Conservation (phyloP, 2,113 vertebrate genomes). For the sheep (Ovis aries) region DNA sequence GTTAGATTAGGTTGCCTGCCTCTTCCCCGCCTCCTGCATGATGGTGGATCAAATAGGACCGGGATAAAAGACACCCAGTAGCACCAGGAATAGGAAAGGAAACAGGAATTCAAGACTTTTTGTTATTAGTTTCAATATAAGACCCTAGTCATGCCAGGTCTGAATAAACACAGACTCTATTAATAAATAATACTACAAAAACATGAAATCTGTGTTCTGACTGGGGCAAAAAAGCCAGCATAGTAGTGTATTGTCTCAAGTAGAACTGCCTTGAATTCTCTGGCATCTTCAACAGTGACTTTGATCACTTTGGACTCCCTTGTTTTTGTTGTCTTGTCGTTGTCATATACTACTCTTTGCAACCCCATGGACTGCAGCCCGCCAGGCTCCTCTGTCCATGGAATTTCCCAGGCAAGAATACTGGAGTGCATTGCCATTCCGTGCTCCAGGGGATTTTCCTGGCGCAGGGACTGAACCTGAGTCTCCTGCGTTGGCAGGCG, state of each 20-base stretch:
- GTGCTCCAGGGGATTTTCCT: background rate
- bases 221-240: background rate
- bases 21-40: background rate
- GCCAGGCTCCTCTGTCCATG: background rate
- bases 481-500: background rate
- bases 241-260: background rate
- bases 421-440: background rate
- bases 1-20: constrained; percentile 19
- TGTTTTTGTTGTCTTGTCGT: background rate
- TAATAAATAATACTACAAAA: background rate
- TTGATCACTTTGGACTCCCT: background rate
- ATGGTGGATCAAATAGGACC: background rate
- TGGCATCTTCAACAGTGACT: background rate
- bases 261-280: background rate
- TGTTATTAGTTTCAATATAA: background rate
- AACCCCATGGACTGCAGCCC: background rate
- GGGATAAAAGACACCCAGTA: background rate
- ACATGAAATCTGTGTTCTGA: background rate
- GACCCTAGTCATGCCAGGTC: background rate
- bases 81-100: background rate
- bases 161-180: background rate
- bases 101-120: background rate
- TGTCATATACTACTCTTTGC: background rate
- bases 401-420: background rate
- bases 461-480: background rate